A percentile compares a stretch with the other conserved stretches of the same genome.
These are phyloP conservation scores for Syngnathus rostellatus DNA, from an alignment of 2,797 vertebrate genomes.

Conservation along the genomic window DNA sequence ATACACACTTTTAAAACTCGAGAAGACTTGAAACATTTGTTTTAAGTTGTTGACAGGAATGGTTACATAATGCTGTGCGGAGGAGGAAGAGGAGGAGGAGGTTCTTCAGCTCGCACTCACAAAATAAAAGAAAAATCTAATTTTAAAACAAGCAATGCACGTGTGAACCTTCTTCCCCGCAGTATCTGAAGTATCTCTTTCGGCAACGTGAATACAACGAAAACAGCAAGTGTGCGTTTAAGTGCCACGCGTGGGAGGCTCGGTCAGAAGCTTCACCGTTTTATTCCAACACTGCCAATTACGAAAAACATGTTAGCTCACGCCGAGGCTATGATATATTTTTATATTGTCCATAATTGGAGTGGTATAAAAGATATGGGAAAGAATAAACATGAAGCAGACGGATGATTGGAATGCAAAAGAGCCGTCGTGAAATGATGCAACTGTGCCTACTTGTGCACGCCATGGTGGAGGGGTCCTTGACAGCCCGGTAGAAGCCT, in stretches of 20 bases:
- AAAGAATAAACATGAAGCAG: slow-evolving; percentile 16
- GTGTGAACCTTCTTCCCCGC: not conserved
- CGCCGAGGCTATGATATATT: not conserved
- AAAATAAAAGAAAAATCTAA: not conserved
- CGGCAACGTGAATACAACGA: not conserved
- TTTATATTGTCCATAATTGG: slow-evolving; percentile 1
- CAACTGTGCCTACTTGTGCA: slow-evolving; percentile 84
- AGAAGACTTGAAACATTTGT: not conserved
- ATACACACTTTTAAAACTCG: not conserved
- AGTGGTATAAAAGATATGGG: not conserved
- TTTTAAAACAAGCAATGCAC: not conserved
- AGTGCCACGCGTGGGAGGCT: not conserved
- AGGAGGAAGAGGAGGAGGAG: not conserved
- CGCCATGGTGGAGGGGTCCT: slow-evolving; percentile 88
- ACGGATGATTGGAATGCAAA: slow-evolving; percentile 12
- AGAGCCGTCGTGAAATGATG: not conserved
- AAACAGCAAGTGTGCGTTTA: not conserved
- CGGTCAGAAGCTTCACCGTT: slow-evolving; percentile 11
- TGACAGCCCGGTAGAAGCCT: slow-evolving; percentile 86
- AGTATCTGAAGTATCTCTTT: not conserved
- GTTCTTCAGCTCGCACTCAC: not conserved
- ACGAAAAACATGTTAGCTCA: not conserved
- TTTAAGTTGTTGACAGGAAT: not conserved
- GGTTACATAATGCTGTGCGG: not conserved
- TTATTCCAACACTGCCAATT: slow-evolving; percentile 16